Conservation (phyloP, 2,888 invertebrate genomes). For the Ophion ellenae region DNA sequence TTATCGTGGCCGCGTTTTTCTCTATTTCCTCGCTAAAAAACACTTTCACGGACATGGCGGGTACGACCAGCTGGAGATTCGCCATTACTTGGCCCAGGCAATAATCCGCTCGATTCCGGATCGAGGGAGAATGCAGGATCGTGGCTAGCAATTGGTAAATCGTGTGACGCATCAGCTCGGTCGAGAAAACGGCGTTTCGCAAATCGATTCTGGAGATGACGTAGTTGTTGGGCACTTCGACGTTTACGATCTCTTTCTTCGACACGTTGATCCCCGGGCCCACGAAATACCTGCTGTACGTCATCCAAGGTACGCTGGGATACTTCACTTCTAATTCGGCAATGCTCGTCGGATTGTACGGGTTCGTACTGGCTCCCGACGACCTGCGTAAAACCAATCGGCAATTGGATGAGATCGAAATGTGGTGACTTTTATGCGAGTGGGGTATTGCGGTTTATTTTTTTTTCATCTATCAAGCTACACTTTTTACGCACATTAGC, state of each 20-base stretch:
- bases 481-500: background rate
- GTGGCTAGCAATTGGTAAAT: background rate
- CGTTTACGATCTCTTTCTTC: conserved; percentile 91
- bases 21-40: background rate
- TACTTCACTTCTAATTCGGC: conserved; percentile 89
- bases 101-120: background rate
- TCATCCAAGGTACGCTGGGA: conserved; percentile 91
- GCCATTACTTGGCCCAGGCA: background rate
- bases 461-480: background rate
- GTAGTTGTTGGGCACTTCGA: conserved; percentile 95
- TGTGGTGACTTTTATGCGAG: background rate
- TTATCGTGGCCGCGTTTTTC: background rate
- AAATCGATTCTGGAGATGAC: conserved; percentile 4
- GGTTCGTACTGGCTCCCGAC: background rate
- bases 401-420: conserved; percentile 79
- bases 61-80: background rate
- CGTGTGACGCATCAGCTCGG: background rate
- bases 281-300: conserved; percentile 92
- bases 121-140: background rate
- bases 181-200: background rate
- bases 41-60: background rate
- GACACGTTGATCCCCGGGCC: conserved; percentile 86
- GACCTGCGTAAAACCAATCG: conserved; percentile 94
- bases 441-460: background rate
- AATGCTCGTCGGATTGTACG: conserved; percentile 95